Percentiles rank a stretch among this genome's conserved stretches.
phyloP scores from a whole-genome alignment of 2,888 invertebrate genomes.

The Plutella xylostella region DNA sequence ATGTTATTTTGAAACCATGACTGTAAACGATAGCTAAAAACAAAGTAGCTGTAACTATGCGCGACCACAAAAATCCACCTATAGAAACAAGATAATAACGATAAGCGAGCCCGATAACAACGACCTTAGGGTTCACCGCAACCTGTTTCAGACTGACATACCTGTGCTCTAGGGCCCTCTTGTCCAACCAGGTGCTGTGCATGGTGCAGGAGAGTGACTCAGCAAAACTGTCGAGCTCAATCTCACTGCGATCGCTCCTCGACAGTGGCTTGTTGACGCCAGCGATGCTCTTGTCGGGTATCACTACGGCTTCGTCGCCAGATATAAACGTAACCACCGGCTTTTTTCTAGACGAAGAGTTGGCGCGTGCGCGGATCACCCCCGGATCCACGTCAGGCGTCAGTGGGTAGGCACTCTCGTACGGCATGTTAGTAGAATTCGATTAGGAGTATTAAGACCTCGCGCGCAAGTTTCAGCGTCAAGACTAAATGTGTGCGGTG shows the following conservation, averaged over 20 bases:
- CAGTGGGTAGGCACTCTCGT: slow-evolving; percentile 69
- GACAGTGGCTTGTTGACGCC: slow-evolving; percentile 48
- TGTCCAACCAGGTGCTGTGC: slow-evolving; percentile 67
- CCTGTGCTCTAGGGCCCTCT: slow-evolving; percentile 71
- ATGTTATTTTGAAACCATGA: too few species aligned
- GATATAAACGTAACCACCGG: slow-evolving; percentile 48
- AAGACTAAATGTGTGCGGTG: background rate
- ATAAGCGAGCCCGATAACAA: too few species aligned
- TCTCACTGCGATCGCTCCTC: slow-evolving; percentile 52
- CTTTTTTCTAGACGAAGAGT: slow-evolving; percentile 50
- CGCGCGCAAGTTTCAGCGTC: background rate
- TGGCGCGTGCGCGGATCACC: slow-evolving; percentile 70
- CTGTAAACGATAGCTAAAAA: too few species aligned
- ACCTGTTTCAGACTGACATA: too few species aligned
- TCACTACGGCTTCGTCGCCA: slow-evolving; percentile 52
- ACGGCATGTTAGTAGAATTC: slow-evolving; percentile 56
- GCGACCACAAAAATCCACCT: too few species aligned
- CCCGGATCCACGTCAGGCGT: slow-evolving; percentile 56
- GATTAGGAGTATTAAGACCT: slow-evolving; percentile 6
- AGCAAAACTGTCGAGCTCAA: slow-evolving; percentile 68
- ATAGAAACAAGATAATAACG: too few species aligned
- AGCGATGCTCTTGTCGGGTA: slow-evolving; percentile 55
- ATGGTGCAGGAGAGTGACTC: slow-evolving; percentile 56
- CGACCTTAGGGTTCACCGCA: too few species aligned
- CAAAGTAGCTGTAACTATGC: too few species aligned